Evolutionary conservation across 2,113 vertebrate genomes (phyloP), one percentile per base, ranked within the genome.

Genomic region (Plecturocebus donacophilus): DNA sequence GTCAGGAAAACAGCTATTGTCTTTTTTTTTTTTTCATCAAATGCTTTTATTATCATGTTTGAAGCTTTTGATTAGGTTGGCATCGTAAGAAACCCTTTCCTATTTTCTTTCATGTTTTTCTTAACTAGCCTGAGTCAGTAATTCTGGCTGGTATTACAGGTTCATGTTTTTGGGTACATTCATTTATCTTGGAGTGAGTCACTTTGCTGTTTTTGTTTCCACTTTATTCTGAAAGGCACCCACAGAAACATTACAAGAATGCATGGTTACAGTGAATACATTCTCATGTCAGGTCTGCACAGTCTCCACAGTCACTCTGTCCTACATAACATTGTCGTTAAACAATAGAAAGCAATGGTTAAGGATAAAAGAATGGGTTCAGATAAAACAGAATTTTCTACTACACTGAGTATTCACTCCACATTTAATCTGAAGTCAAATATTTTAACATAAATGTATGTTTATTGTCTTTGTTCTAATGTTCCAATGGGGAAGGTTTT

Each of bases 141-240:
- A 97, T 97, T 98, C 97, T 98, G 98, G 85, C 97, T 98, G 87
- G 95, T 89, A 94, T 97, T 86, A 87, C 97, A 98, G 96, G 97
- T 97, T 98, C 80, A 49, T 98, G 91, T 98, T 98, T 98, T 98
- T 68, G 91, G 98, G 98, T 93, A 92, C 82, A 76, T 92, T 98
- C 96, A 98, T 98, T 98, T 98, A 98, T 99, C 98, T 98, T 45
- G 91, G 94, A 97, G 71, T 91, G 97, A 98, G 98, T 96, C 96
- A 98, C 97, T 98, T 97, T 90, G 87, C 96, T 98, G 93, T 98
- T 98, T 98, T 97, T 98, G 87, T 99, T 99, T 99, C 98, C 95
- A 98, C 98, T 98, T 98, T 97, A 95, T 94, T 98, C 94, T 96
- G 98, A 98, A 98, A 97, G 91, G 97, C 95, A 97, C 92, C 89